Evolutionary conservation across 1,140 invertebrate species (phyloP).

Genomic region (Diorhabda carinulata): DNA sequence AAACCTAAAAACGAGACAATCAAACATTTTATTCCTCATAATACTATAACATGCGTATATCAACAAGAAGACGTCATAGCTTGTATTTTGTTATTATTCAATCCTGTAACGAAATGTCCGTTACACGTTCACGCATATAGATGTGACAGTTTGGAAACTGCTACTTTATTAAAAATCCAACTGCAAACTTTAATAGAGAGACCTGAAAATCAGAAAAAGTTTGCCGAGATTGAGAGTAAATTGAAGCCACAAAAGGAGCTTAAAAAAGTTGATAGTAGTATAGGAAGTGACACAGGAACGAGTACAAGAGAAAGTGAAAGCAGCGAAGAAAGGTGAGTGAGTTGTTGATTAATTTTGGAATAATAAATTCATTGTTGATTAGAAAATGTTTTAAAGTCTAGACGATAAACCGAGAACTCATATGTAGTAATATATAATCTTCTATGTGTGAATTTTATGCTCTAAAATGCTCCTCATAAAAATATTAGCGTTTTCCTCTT

Average conservation of each 20-base stretch:
- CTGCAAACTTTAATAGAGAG: constrained; percentile 76
- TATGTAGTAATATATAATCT: too few relatives aligned
- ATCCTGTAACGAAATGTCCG: constrained; percentile 81
- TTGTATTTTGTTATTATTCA: constrained; percentile 82
- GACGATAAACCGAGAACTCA: too few relatives aligned
- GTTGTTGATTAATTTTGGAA: neutral
- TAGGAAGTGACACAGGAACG: constrained; percentile 68
- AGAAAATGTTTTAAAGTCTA: too few relatives aligned
- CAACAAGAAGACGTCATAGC: constrained; percentile 87
- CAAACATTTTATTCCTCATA: constrained; percentile 93
- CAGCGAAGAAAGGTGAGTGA: constrained; percentile 59
- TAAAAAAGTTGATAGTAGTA: constrained; percentile 62
- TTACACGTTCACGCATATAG: constrained; percentile 90
- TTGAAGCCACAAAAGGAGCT: constrained; percentile 49
- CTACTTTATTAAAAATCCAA: constrained; percentile 76
- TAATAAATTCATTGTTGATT: too few relatives aligned
- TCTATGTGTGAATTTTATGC: too few relatives aligned
- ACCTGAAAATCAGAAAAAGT: constrained; percentile 83
- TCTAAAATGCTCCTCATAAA: too few relatives aligned
- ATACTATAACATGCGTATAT: constrained; percentile 83
- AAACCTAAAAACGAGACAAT: constrained; percentile 66
- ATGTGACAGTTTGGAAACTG: constrained; percentile 91
- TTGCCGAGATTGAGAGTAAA: constrained; percentile 70
- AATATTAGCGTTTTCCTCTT: too few relatives aligned
- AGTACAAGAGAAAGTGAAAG: constrained; percentile 73